Evolutionary conservation across 92 coral and sea anemone genomes (phyloP), one percentile per base, ranked within the genome.

Genomic region (Parazoanthus atlanticus): DNA sequence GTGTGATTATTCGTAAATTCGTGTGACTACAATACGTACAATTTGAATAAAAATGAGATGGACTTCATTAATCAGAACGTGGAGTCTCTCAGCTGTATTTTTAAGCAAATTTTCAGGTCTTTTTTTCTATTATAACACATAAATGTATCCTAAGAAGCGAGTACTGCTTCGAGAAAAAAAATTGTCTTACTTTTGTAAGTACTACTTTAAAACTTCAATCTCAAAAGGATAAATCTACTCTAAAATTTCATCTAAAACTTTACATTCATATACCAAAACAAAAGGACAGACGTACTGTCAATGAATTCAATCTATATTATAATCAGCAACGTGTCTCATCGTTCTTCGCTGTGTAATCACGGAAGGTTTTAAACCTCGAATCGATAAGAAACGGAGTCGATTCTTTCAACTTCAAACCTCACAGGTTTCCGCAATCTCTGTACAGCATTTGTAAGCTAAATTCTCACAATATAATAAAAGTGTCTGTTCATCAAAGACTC

Each of bases 21-120:
- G 56, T 79, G 74, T 36, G 82, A 86, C 78, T 80, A 88, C 91
- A 90, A 89, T 82, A 81, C 66, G 85, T 66, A 34, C 73, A 66
- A 91, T 91, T 85, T 91, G 93, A 91, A 91, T 91, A 88, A 79
- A 76, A 88, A 66, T 86, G 89, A 91, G 85, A 85, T 91, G 84
- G 78, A 81, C 66, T 74, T 47, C 82, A 38, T 70, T 69, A 70
- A 65, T 84, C 36, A 84, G 66, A 43, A 67, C 66, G 67, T 83
- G 54, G 73, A 73, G 75, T 79, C 80, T 85, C 61, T 74, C 86
- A 32, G 41, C 78, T 85, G 81, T 75, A 32, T 76, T 74, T 74
- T 36, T 26, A 36, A 75, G 72, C 76, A 49, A 31, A 28, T 6
- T 79, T 30, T 33, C 17, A 61, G 38, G 34, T 74, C 56, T 38